Conservation (phyloP, 1,140 invertebrate genomes). For the Macrosteles quadrilineatus region DNA sequence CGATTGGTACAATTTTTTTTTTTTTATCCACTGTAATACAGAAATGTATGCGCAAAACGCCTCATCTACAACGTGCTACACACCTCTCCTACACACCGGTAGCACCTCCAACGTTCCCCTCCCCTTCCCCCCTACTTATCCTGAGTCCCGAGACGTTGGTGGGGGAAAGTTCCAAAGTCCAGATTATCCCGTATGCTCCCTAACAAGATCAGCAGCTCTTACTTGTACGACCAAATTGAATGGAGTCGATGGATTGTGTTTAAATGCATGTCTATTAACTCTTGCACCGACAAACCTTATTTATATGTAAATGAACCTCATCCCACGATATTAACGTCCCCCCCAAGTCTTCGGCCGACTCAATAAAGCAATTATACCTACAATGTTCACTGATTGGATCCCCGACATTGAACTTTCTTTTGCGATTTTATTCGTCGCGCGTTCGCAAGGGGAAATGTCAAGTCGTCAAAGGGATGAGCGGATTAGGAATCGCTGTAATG, state of each 20-base stretch:
- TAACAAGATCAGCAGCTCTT: conserved; percentile 8
- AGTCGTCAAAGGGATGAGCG: no score
- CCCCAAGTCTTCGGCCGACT: conserved; percentile 6
- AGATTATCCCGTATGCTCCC: conserved; percentile 19
- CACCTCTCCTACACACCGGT: neutral
- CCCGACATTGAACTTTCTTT: conserved; percentile 4
- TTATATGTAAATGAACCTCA: conserved; percentile 26
- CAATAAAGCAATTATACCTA: conserved; percentile 26
- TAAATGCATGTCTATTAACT: conserved; percentile 27
- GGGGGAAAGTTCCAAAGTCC: neutral
- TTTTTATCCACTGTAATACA: no score
- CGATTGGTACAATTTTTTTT: no score
- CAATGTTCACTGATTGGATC: conserved; percentile 23
- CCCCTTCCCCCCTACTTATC: no score
- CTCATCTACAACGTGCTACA: neutral
- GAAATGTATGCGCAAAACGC: neutral
- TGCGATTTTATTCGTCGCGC: neutral
- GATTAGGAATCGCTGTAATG: no score
- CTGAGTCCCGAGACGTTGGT: no score
- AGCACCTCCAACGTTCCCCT: no score
- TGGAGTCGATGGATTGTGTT: conserved; percentile 23
- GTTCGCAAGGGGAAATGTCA: no score
- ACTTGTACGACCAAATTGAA: conserved; percentile 13
- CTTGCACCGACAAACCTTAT: conserved; percentile 26
- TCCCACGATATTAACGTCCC: conserved; percentile 10